Conservation (phyloP, 2,888 invertebrate species). For the Blastobasis adustella region DNA sequence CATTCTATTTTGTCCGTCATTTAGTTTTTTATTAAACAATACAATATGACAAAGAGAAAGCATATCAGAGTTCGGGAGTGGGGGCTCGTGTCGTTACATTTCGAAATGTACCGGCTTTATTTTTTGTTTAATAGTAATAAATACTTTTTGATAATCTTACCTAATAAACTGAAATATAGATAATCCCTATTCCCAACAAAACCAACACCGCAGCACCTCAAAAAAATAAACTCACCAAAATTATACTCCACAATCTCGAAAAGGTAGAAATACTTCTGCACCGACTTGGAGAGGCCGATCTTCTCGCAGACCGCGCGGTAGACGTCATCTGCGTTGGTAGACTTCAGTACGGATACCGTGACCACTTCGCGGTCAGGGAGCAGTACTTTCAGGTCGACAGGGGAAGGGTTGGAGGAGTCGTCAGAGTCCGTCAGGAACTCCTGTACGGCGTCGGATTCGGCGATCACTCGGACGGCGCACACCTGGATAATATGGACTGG, state of each 20-base stretch:
- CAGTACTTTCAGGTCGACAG: slow-evolving; percentile 85
- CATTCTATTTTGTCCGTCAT: too few species aligned
- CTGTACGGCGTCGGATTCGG: slow-evolving; percentile 97
- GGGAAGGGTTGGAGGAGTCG: slow-evolving; percentile 84
- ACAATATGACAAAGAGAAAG: too few species aligned
- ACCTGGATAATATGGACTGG: slow-evolving; percentile 59
- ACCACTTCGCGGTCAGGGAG: slow-evolving; percentile 94
- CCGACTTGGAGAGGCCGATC: slow-evolving; percentile 85
- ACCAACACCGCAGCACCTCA: too few species aligned
- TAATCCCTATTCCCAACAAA: too few species aligned
- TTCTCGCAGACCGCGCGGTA: slow-evolving; percentile 91
- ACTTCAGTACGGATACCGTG: slow-evolving; percentile 90
- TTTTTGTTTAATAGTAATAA: too few species aligned
- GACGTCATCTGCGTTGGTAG: slow-evolving; percentile 92
- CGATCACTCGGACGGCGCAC: slow-evolving; percentile 97
- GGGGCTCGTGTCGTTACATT: too few species aligned
- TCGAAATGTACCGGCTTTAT: too few species aligned
- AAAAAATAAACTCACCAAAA: slow-evolving; percentile 82
- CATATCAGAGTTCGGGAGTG: too few species aligned
- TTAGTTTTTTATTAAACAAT: too few species aligned
- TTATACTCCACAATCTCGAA: slow-evolving; percentile 98
- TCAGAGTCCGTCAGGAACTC: slow-evolving; percentile 96
- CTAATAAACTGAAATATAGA: too few species aligned
- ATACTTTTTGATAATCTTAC: too few species aligned
- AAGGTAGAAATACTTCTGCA: slow-evolving; percentile 93